phyloP scores from a whole-genome alignment of 2,113 vertebrate genomes.

The Pterocles burchelli region DNA sequence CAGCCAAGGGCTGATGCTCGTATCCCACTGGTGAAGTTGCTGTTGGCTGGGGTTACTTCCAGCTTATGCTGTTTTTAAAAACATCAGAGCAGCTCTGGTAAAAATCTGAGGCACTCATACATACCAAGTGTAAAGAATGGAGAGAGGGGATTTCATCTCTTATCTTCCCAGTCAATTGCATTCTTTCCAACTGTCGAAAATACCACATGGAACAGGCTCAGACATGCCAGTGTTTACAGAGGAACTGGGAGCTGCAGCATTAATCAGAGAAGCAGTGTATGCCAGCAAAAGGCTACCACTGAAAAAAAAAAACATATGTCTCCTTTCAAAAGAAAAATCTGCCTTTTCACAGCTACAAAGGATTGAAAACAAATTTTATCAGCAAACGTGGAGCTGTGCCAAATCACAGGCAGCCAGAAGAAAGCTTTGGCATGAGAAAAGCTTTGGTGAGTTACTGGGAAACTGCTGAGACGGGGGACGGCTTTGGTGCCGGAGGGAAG shows the following conservation, averaged over 20 bases:
- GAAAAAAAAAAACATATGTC: conserved; percentile 33
- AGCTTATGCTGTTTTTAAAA: not conserved
- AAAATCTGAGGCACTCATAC: not conserved
- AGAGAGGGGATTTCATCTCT: not conserved
- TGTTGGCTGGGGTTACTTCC: not conserved
- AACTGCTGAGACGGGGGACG: not conserved
- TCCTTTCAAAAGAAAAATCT: conserved; percentile 37
- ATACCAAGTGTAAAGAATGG: not conserved
- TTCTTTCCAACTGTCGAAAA: conserved; percentile 51
- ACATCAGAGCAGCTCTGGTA: not conserved
- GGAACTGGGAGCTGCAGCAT: conserved; percentile 50
- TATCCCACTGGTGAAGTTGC: not conserved
- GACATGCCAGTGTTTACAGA: conserved; percentile 55
- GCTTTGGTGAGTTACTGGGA: not conserved
- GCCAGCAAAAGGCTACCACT: conserved; percentile 30
- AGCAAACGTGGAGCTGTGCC: not conserved
- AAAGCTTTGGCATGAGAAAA: not conserved
- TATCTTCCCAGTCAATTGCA: not conserved
- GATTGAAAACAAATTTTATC: conserved; percentile 36
- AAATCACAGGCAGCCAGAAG: conserved; percentile 18
- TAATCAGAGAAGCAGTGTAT: not conserved
- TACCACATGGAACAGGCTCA: conserved; percentile 33
- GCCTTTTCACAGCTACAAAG: conserved; percentile 39
- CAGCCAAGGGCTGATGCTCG: not conserved
- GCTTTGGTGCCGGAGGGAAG: not conserved